These are phyloP conservation scores for Vanacampus margaritifer DNA, from an alignment of 2,113 vertebrate species.

Conservation along the genomic window DNA sequence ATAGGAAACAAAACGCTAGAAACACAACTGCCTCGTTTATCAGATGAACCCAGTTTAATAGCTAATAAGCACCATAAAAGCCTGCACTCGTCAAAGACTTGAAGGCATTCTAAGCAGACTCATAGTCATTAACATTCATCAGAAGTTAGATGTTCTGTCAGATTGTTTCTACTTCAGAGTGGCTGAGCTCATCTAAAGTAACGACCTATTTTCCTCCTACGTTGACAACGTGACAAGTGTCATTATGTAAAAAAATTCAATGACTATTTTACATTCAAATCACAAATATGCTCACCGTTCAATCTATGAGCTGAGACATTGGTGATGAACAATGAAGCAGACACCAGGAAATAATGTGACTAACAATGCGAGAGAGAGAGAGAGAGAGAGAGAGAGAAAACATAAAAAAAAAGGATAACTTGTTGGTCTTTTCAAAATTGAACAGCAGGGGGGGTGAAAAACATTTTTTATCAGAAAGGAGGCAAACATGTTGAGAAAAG, in stretches of 20 bases:
- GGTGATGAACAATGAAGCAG: not conserved
- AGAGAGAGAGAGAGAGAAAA: too few species aligned
- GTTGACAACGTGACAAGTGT: not conserved
- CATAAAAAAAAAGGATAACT: too few species aligned
- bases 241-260: not conserved
- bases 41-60: not conserved
- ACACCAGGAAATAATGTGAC: not conserved
- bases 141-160: not conserved
- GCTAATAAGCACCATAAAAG: not conserved
- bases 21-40: not conserved
- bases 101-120: not conserved
- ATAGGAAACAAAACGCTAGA: not conserved
- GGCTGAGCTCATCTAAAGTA: not conserved
- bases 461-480: too few species aligned
- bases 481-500: too few species aligned
- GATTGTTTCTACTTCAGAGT: not conserved
- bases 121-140: slow-evolving; percentile 1
- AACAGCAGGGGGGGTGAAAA: too few species aligned
- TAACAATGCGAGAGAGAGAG: not conserved
- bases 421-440: too few species aligned
- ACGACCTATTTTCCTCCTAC: not conserved
- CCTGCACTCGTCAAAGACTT: not conserved
- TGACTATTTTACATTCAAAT: not conserved
- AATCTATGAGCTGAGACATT: not conserved
- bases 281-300: not conserved